Evolutionary conservation across 2,888 invertebrate species (phyloP), one percentile per base, ranked within the genome.

Genomic region (Chouioia cunea): DNA sequence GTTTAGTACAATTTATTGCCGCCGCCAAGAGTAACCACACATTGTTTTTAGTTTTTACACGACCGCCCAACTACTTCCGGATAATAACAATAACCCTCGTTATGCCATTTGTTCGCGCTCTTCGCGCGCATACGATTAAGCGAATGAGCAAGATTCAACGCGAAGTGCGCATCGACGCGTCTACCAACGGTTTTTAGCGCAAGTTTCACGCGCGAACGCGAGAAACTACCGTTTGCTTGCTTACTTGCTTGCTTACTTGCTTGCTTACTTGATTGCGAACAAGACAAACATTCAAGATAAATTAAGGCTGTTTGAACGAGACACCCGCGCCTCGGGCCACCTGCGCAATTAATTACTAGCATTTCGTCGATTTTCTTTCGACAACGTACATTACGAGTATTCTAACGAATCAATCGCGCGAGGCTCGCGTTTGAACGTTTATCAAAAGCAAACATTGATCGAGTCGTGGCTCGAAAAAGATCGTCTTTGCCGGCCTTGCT

Each of bases 1-100:
- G 74, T 75, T 77, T 76, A 72, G 74, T 74, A 65, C 73, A 76
- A 77, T 77, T 77, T 75, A 74, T 76, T 73, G 72, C 70, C 56
- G 60, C 67, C 69, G 73, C 74, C 74, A 74, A 70, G 71, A 75
- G 57, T 27, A n/a, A 16, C 36, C 65, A 23, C 58, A 56, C 58
- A 64, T 73, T 70, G 70, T 63, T 73, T 73, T 73, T 73, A 59
- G 70, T 63, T 73, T 73, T 73, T 73, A 59, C 64, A 47, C 65
- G 46, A 12, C 58, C 52, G 22, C 64, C 43, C 14, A 46, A 18
- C 8, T 6, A 16, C 16, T 14, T n/a, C 56, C 56, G 43, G n/a
- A 12, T 14, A 36, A 36, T 36, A 10, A 36, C 12, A 36, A 36
- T 36, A n/a, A 14, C 47, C 47, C 27, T 36, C 27, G 20, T 60